Conservation (phyloP, 2,888 invertebrate species). For the Drosophila birchii region DNA sequence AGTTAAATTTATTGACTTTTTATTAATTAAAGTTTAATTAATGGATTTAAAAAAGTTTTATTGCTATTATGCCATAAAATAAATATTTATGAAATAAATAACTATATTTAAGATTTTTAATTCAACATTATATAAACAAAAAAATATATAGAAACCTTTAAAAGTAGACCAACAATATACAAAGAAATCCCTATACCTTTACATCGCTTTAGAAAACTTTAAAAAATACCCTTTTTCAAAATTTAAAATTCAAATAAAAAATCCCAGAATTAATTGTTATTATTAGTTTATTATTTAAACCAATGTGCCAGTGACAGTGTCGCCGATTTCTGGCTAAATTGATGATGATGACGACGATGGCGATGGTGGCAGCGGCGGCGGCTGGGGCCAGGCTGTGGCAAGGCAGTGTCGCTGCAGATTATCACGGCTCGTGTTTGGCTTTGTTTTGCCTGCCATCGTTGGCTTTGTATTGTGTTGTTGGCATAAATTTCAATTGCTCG, state of each 20-base stretch:
- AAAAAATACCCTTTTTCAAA: background rate
- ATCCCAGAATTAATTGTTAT: background rate
- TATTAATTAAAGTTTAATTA: background rate
- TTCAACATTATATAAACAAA: background rate
- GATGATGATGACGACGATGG: constrained; percentile 65
- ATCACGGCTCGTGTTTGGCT: constrained; percentile 56
- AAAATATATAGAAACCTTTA: background rate
- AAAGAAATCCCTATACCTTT: background rate
- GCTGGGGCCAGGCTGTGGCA: constrained; percentile 4
- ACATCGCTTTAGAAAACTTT: background rate
- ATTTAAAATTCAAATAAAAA: background rate
- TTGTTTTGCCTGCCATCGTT: constrained; percentile 13
- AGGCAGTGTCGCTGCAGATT: constrained; percentile 55
- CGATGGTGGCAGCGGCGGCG: background rate
- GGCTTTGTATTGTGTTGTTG: constrained; percentile 47
- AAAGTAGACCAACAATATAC: background rate
- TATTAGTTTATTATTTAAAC: background rate
- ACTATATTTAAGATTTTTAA: background rate
- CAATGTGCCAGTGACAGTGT: constrained; percentile 43
- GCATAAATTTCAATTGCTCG: constrained; percentile 81
- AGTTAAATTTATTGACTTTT: background rate
- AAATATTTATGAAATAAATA: background rate
- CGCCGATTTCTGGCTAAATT: constrained; percentile 72
- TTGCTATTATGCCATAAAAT: background rate
- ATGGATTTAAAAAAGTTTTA: background rate